These are phyloP conservation scores for Formica aserva DNA, from an alignment of 2,888 invertebrate genomes.

Conservation along the genomic window DNA sequence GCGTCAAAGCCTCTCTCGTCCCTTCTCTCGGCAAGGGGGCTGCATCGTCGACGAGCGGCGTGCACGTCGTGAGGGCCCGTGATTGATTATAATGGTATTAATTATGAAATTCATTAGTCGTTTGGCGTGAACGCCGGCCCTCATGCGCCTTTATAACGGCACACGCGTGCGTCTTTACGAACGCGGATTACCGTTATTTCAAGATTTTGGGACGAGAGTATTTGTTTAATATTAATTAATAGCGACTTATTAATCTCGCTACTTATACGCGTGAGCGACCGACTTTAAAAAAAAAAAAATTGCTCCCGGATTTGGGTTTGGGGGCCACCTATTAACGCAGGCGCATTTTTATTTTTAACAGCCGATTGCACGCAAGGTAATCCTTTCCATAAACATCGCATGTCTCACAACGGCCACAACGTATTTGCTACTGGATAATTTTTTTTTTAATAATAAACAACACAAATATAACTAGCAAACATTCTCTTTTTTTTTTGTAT, in stretches of 20 bases:
- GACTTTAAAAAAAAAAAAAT: constrained; percentile 27
- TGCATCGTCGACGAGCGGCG: constrained; percentile 7
- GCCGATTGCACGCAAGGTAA: constrained; percentile 10
- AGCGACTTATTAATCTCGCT: constrained; percentile 42
- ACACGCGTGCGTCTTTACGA: constrained; percentile 10
- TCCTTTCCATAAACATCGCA: constrained; percentile 21
- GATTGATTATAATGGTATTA: constrained; percentile 64
- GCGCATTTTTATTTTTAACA: constrained; percentile 31
- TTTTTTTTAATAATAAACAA: neutral
- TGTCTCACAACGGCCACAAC: neutral
- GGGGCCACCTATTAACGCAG: constrained; percentile 31
- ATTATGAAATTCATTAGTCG: constrained; percentile 62
- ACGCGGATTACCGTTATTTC: constrained; percentile 36
- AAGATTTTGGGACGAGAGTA: constrained; percentile 27
- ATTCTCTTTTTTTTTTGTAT: neutral
- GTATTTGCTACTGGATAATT: neutral
- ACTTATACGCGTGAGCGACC: constrained; percentile 1
- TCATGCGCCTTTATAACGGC: constrained; percentile 33
- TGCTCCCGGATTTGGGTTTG: constrained; percentile 39
- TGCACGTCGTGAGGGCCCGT: constrained; percentile 37
- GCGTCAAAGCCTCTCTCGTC: constrained; percentile 43
- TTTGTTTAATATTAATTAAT: constrained; percentile 49
- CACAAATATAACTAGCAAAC: neutral
- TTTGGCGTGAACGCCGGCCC: constrained; percentile 25
- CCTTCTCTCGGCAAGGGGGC: constrained; percentile 60